phyloP scores from a whole-genome alignment of 2,797 vertebrate species.

The Diceros bicornis region DNA sequence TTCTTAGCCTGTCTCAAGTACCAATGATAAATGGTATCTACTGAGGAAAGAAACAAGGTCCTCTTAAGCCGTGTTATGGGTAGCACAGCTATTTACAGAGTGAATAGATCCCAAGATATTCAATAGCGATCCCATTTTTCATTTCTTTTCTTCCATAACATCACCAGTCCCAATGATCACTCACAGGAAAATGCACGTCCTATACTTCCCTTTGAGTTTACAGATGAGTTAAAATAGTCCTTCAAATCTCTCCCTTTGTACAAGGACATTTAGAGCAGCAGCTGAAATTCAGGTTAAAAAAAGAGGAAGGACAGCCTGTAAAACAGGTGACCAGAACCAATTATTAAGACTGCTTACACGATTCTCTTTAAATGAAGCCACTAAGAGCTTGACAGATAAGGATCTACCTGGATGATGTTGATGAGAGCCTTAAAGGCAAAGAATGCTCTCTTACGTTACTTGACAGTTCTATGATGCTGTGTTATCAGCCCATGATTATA shows the following conservation, averaged over 20 bases:
- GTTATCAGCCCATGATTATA: neutral
- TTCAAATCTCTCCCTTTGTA: slow-evolving; percentile 5
- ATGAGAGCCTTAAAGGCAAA: neutral
- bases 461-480: neutral
- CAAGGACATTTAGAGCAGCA: slow-evolving; percentile 3
- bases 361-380: slow-evolving; percentile 38
- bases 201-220: slow-evolving; percentile 28
- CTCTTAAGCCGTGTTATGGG: neutral
- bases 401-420: neutral
- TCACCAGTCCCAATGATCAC: neutral
- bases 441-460: neutral
- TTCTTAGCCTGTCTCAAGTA: neutral
- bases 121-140: neutral
- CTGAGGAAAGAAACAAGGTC: neutral
- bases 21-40: neutral
- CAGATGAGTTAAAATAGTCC: slow-evolving; percentile 26
- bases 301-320: neutral
- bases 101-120: neutral
- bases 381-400: neutral
- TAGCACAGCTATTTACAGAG: neutral
- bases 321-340: neutral
- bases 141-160: slow-evolving; percentile 6
- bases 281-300: neutral
- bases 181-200: neutral
- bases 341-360: neutral